phyloP scores from a whole-genome alignment of 2,113 vertebrate genomes.

The Bufo bufo region DNA sequence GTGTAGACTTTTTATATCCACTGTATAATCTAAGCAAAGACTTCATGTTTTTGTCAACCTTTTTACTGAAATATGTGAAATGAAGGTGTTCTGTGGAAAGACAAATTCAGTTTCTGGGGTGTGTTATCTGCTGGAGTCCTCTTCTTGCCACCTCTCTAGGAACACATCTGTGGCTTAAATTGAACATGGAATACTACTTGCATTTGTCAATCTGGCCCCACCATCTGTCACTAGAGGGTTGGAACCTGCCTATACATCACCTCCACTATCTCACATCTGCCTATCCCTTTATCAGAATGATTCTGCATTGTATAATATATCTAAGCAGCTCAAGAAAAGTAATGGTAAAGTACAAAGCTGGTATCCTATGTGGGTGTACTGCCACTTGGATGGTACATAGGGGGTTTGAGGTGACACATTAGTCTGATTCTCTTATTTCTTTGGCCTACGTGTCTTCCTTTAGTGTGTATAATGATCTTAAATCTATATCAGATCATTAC shows the following conservation, averaged over 20 bases:
- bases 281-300: neutral
- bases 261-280: constrained; percentile 25
- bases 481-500: neutral
- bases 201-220: constrained; percentile 70
- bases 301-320: neutral
- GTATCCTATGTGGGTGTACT: neutral
- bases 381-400: neutral
- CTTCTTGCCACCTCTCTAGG: constrained; percentile 49
- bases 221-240: constrained; percentile 72
- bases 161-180: constrained; percentile 34
- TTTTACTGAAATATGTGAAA: neutral
- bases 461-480: neutral
- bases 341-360: neutral
- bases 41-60: neutral
- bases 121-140: neutral
- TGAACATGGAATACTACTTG: constrained; percentile 28
- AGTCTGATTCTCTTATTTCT: neutral
- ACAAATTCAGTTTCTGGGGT: neutral
- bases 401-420: neutral
- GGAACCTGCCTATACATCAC: constrained; percentile 43
- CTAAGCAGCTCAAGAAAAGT: neutral
- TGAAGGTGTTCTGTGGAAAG: neutral
- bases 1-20: too few relatives aligned
- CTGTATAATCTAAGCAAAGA: too few relatives aligned
- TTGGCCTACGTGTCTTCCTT: neutral